Base-by-base conservation (phyloP, 2,797 vertebrate species). In the Cynopterus sphinx region DNA sequence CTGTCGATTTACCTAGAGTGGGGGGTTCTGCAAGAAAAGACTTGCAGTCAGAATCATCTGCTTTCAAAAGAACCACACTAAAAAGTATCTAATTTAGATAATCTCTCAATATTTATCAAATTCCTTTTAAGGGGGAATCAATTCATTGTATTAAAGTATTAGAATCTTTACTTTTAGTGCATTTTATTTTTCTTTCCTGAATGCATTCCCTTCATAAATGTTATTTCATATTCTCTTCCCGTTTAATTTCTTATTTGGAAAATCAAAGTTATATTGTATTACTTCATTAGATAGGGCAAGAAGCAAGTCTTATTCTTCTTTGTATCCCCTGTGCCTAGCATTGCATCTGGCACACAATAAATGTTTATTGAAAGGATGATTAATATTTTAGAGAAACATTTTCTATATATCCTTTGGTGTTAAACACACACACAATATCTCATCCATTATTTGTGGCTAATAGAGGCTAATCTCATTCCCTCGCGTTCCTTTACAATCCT, bases 321-420 rank as follows among this genome's bases (percentile, higher is more conserved):
- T 43, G 7, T 78, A 53, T 39, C 33, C 61, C 33, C 33, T 65
- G 33, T 57, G 39, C 61, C 55, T 77, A 71, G 31, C 22, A 57
- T 53, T 73, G 16, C 89, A 65, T 73, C 74, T 67, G 57, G 68
- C 65, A 74, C 51, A 59, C 9, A 53, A 33, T 39, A 74, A 86
- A 53, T 16, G 2, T 79, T 84, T 86, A 73, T 49, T 79, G 55
- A 95, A 90, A 87, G 51, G 63, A 86, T 86, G 46, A 53, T 91
- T 74, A 57, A 49, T 81, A 71, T 74, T 81, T 67, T 65, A 86
- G 83, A 86, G 73, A 65, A 81, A 73, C 13, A 28, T 36, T 16
- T 46, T 31, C 70, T 79, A 16, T 59, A 75, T 95, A 51, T 43
- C 75, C 68, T 87, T 92, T 26, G 24, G 39, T 81, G 75, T 73